phyloP scores from a whole-genome alignment of 2,888 invertebrate genomes.

The Xanthorhoe designata region DNA sequence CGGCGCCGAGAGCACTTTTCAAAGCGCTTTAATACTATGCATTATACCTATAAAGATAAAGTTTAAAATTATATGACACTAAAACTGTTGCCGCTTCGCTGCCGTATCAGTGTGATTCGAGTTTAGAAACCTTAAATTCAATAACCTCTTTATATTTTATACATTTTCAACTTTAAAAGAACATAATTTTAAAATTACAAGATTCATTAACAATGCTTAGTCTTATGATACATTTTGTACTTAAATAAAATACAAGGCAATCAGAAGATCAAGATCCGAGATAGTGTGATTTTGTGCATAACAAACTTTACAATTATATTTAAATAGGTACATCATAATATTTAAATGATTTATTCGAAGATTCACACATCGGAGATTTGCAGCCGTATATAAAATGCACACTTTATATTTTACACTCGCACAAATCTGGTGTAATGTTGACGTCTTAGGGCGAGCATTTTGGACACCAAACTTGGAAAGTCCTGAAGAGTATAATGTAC shows the following conservation, averaged over 20 bases:
- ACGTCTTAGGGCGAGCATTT: too few relatives aligned
- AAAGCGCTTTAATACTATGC: too few relatives aligned
- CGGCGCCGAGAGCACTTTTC: too few relatives aligned
- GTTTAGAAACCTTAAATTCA: too few relatives aligned
- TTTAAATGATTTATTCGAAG: conserved; percentile 27
- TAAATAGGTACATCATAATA: conserved; percentile 30
- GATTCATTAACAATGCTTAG: conserved; percentile 59
- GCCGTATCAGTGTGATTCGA: too few relatives aligned
- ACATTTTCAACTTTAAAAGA: conserved; percentile 19
- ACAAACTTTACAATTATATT: conserved; percentile 46
- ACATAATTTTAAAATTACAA: conserved; percentile 47
- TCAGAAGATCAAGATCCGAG: conserved; percentile 60
- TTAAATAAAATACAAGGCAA: conserved; percentile 70
- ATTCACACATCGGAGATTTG: conserved; percentile 8
- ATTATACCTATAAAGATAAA: too few relatives aligned
- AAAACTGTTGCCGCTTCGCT: too few relatives aligned
- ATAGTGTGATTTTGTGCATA: conserved; percentile 69
- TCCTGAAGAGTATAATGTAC: conserved; percentile 5
- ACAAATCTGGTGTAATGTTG: conserved; percentile 3
- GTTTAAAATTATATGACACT: too few relatives aligned
- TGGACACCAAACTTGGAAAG: conserved; percentile 1
- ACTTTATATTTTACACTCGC: conserved; percentile 1
- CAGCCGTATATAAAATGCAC: conserved; percentile 18
- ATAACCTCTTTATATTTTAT: conserved; percentile 27
- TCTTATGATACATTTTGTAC: conserved; percentile 67